Conservation (phyloP, 2,797 vertebrate genomes). For the Alca torda region DNA sequence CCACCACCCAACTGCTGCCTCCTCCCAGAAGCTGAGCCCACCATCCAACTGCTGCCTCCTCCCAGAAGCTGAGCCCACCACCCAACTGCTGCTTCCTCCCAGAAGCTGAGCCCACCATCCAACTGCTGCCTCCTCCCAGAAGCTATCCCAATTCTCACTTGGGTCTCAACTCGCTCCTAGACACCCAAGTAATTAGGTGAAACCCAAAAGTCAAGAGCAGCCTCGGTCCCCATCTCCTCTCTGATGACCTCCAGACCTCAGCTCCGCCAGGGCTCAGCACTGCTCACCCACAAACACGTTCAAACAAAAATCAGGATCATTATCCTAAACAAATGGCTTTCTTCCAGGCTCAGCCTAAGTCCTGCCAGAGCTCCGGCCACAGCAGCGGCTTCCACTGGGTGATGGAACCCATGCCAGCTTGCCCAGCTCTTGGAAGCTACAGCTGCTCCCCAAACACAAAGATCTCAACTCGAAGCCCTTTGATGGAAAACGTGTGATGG, state of each 20-base stretch:
- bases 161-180: neutral
- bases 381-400: neutral
- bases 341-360: neutral
- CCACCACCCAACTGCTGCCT: neutral
- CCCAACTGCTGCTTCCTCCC: neutral
- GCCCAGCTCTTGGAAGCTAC: neutral
- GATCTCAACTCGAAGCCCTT: neutral
- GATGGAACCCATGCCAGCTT: neutral
- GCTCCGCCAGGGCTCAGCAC: neutral
- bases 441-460: neutral
- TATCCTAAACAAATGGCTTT: neutral
- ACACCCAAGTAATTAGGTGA: neutral
- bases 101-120: neutral
- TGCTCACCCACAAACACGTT: fast-evolving
- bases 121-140: neutral
- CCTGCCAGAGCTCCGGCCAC: neutral
- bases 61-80: neutral
- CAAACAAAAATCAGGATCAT: neutral
- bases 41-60: too few species aligned
- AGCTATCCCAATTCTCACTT: neutral
- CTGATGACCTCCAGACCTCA: neutral
- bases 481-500: neutral
- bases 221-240: neutral
- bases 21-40: neutral
- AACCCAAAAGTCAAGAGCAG: neutral